Conservation (phyloP, 92 coral and sea anemone species). For the Anthopleura xanthogrammica region DNA sequence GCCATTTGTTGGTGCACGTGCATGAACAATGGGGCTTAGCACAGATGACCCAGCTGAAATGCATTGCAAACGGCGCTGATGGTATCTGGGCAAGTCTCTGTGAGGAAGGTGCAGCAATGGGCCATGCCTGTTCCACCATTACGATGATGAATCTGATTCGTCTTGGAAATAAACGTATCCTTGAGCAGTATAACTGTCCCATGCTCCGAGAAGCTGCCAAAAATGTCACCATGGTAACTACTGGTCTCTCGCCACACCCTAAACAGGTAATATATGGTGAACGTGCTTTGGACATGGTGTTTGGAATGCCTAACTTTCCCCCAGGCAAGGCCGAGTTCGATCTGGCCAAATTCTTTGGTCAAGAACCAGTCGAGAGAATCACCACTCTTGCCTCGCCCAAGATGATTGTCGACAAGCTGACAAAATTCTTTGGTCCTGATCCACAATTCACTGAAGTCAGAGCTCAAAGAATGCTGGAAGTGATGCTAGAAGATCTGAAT, state of each 20-base stretch:
- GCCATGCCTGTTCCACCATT: constrained; percentile 50
- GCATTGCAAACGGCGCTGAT: constrained; percentile 40
- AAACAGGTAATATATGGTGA: constrained; percentile 54
- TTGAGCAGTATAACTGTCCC: constrained; percentile 52
- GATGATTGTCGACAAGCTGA: constrained; percentile 29
- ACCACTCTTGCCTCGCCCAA: constrained; percentile 47
- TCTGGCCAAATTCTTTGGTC: constrained; percentile 44
- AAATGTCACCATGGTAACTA: constrained; percentile 56
- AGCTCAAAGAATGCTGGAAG: constrained; percentile 29
- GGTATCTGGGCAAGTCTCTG: constrained; percentile 56
- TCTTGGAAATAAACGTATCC: constrained; percentile 50
- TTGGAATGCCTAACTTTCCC: constrained; percentile 46
- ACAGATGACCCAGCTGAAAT: constrained; percentile 33
- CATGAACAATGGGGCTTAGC: constrained; percentile 42
- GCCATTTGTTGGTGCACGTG: constrained; percentile 37
- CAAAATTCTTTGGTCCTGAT: constrained; percentile 27
- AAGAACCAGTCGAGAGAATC: constrained; percentile 43
- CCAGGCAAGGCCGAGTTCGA: constrained; percentile 20
- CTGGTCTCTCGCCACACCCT: constrained; percentile 52
- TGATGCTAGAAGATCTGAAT: constrained; percentile 47
- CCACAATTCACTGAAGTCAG: constrained; percentile 30
- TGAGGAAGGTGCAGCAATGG: constrained; percentile 56
- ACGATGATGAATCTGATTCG: constrained; percentile 56
- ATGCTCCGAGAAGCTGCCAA: constrained; percentile 51
- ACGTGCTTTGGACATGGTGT: constrained; percentile 60